Evolutionary conservation across 2,888 invertebrate genomes (phyloP).

Genomic region (Plagodis pulveraria): DNA sequence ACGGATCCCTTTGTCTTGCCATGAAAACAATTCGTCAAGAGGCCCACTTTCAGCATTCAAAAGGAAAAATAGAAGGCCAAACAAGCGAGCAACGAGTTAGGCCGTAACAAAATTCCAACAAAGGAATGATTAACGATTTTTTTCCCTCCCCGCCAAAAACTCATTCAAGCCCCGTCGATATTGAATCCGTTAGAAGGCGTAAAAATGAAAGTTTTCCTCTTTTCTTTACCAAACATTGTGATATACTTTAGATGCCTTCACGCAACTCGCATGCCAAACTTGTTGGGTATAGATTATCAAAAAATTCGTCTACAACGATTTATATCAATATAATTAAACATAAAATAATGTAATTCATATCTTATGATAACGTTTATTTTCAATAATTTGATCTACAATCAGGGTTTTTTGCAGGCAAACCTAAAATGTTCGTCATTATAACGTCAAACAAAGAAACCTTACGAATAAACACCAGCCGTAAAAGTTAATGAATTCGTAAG

Average conservation of each 20-base stretch:
- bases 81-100: constrained; percentile 84
- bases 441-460: constrained; percentile 36
- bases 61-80: constrained; percentile 81
- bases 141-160: constrained; percentile 64
- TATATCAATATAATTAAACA: no score
- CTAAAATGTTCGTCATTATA: constrained; percentile 20
- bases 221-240: constrained; percentile 66
- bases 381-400: not conserved
- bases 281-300: not conserved
- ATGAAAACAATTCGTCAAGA: constrained; percentile 82
- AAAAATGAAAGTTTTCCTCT: constrained; percentile 82
- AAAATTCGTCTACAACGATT: no score
- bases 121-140: constrained; percentile 85
- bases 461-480: constrained; percentile 37
- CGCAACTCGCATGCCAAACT: constrained; percentile 29
- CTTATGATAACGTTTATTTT: not conserved
- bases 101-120: constrained; percentile 84
- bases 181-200: constrained; percentile 83
- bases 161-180: constrained; percentile 83
- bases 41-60: constrained; percentile 74
- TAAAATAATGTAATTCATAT: not conserved
- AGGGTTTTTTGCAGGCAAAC: constrained; percentile 6
- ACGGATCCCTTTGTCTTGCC: constrained; percentile 63
- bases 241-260: constrained; percentile 49
- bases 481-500: constrained; percentile 41